Evolutionary conservation across 2,797 vertebrate genomes (phyloP), one percentile per base, ranked within the genome.

Genomic region (Threskiornis aethiopicus): DNA sequence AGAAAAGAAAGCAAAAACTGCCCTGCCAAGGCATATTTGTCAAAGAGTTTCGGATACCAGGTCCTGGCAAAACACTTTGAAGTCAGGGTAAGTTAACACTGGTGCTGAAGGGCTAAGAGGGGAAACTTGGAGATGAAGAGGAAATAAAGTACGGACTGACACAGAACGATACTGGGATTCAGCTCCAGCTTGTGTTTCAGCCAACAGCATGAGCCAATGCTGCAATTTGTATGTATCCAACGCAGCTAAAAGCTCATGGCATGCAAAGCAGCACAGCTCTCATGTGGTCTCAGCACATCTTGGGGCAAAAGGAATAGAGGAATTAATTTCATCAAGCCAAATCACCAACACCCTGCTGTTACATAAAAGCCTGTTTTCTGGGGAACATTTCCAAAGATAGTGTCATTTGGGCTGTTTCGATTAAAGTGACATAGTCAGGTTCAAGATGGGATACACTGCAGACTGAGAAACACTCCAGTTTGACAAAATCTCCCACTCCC

Each of bases 301-400:
- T 11, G 4, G 84, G 87, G 92, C 79, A 90, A 66, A 75, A 93
- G 42, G 46, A 96, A 81, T 16, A 59, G 26, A 90, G 86, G 73
- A 88, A 95, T 89, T 62, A 10, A 91, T 76, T 92, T 21, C 75
- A 77, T 10, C 44, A 64, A 94, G 92, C 84, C 79, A 75, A 81
- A 87, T 47, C 84, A 79, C 29, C 93, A 87, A 20, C 93, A 84
- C 69, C 87, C 94, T 83, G 92, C 90, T 89, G 93, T 55, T 69
- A 72, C 65, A 91, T 41, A 84, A 95, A 85, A 49, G 58, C 58
- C 78, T 81, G 76, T 35, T 88, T 76, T 49, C 64, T 89, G 70
- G 84, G 84, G 72, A 91, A 75, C 0, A 12, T 6, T 88, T 59
- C 93, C 94, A 92, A 71, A 37, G 87, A 66, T 90, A 94, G 92